Conservation (phyloP, 2,797 vertebrate species). For the Paramormyrops hopkinsi region DNA sequence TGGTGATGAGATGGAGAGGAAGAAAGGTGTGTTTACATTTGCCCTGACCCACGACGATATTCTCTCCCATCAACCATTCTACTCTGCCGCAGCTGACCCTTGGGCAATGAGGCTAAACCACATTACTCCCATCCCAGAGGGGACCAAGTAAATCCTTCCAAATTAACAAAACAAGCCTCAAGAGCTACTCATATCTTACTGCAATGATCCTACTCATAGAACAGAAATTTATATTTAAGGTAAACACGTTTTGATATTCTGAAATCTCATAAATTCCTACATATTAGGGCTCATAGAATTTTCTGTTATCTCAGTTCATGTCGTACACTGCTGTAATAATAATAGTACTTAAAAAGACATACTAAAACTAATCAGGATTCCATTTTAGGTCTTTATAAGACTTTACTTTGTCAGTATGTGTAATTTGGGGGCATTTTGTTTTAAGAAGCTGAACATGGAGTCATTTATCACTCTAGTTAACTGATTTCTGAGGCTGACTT, state of each 20-base stretch:
- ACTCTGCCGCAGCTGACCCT: constrained; percentile 73
- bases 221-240: constrained; percentile 6
- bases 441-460: neutral
- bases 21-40: constrained; percentile 77
- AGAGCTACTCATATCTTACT: neutral
- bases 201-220: neutral
- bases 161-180: neutral
- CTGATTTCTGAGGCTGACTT: neutral
- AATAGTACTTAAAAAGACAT: neutral
- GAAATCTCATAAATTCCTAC: constrained; percentile 4
- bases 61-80: constrained; percentile 77
- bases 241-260: constrained; percentile 16
- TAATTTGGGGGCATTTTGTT: neutral
- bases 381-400: neutral
- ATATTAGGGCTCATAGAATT: neutral
- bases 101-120: constrained; percentile 84
- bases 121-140: constrained; percentile 75
- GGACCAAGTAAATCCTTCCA: constrained; percentile 68
- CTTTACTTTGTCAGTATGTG: neutral
- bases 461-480: neutral
- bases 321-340: neutral
- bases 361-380: neutral
- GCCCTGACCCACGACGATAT: constrained; percentile 79
- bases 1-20: constrained; percentile 75
- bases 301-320: neutral